phyloP scores from a whole-genome alignment of 2,888 invertebrate genomes.

The Oegoconia quadripuncta region DNA sequence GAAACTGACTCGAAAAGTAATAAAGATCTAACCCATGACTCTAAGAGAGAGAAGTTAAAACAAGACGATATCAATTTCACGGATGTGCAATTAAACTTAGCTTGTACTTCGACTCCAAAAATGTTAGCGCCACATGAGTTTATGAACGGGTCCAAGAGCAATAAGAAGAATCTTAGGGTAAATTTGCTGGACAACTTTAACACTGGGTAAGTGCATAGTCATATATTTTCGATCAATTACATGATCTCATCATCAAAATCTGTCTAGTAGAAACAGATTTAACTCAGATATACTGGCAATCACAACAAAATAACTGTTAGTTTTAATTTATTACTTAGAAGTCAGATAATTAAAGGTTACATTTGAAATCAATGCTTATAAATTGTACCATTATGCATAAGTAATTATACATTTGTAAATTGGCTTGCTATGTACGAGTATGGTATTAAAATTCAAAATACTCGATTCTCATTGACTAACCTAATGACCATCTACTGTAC shows the following conservation, averaged over 20 bases:
- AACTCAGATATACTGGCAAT: too few relatives aligned
- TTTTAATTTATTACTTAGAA: slow-evolving; percentile 5
- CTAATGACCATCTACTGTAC: background rate
- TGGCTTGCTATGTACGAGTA: background rate
- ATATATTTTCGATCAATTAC: too few relatives aligned
- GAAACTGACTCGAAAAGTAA: slow-evolving; percentile 52
- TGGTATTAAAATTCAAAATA: background rate
- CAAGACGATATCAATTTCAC: slow-evolving; percentile 54
- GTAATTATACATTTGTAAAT: background rate
- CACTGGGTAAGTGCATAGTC: slow-evolving; percentile 52
- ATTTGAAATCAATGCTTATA: background rate
- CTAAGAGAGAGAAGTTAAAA: slow-evolving; percentile 73
- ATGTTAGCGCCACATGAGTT: slow-evolving; percentile 67
- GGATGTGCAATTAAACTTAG: slow-evolving; percentile 64
- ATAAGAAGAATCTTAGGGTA: slow-evolving; percentile 46
- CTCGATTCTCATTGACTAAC: background rate
- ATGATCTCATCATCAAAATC: too few relatives aligned
- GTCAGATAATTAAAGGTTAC: background rate
- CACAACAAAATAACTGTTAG: background rate
- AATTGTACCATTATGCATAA: background rate
- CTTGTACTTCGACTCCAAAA: slow-evolving; percentile 73
- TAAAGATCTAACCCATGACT: slow-evolving; percentile 60
- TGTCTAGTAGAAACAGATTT: background rate
- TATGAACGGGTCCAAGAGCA: slow-evolving; percentile 48
- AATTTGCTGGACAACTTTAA: slow-evolving; percentile 67